Percentiles rank a stretch among this genome's conserved stretches.
Conservation (phyloP, 1,140 invertebrate species). For the Eueides isabella region DNA sequence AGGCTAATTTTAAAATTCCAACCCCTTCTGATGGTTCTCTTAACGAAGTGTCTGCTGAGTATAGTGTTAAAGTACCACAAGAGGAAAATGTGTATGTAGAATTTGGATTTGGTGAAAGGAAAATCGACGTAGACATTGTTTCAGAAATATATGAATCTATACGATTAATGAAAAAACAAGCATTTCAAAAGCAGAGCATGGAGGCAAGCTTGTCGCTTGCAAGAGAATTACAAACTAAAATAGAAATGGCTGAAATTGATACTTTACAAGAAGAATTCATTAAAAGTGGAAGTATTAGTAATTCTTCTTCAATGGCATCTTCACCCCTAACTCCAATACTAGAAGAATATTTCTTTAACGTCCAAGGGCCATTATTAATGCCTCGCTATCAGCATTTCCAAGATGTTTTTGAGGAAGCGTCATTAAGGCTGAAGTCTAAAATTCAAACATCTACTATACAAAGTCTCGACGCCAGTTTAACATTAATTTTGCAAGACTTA, state of each 20-base stretch:
- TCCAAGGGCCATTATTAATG: constrained; percentile 15
- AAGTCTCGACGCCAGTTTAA: constrained; percentile 12
- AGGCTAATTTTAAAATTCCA: neutral
- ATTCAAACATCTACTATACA: constrained; percentile 8
- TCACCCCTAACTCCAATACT: constrained; percentile 37
- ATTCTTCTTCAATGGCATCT: constrained; percentile 46
- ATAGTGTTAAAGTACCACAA: constrained; percentile 33
- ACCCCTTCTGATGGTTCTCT: constrained; percentile 1
- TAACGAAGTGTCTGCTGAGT: constrained; percentile 51
- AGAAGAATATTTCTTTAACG: constrained; percentile 41
- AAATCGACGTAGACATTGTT: constrained; percentile 27
- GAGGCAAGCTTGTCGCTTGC: constrained; percentile 9
- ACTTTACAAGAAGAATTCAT: constrained; percentile 29
- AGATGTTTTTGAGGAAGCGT: constrained; percentile 39
- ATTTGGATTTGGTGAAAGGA: constrained; percentile 36
- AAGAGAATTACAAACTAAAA: constrained; percentile 5
- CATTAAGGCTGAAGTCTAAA: constrained; percentile 26
- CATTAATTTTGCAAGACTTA: constrained; percentile 23
- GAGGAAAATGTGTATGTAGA: constrained; percentile 44
- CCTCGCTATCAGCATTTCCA: neutral
- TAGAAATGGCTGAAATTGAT: constrained; percentile 15
- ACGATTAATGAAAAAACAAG: constrained; percentile 30
- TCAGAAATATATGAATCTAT: constrained; percentile 39
- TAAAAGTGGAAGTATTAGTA: constrained; percentile 31
- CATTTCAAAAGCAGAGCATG: constrained; percentile 1